Percentiles rank a stretch among this genome's conserved stretches.
Conservation (phyloP, 2,888 invertebrate species). For the Acleris laterana region DNA sequence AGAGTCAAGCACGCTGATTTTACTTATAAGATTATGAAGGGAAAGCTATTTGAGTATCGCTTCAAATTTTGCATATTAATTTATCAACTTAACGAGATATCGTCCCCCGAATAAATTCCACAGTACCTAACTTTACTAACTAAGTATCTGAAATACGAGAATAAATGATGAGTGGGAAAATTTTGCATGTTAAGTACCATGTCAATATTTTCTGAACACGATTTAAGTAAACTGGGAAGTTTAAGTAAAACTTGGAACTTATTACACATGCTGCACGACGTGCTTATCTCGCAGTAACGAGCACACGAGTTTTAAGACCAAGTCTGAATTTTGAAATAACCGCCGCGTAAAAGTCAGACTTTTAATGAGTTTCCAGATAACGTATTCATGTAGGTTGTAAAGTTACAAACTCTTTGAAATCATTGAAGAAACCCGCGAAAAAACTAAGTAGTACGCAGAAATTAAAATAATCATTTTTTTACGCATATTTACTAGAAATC, state of each 20-base stretch:
- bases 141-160: not conserved
- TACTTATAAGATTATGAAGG: not conserved
- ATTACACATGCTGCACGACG: conserved; percentile 11
- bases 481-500: no score
- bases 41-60: not conserved
- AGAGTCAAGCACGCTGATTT: not conserved
- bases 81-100: conserved; percentile 10
- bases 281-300: conserved; percentile 3
- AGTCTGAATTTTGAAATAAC: not conserved
- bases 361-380: not conserved
- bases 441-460: no score
- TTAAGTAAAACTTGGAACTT: conserved; percentile 11
- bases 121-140: not conserved
- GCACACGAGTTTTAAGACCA: conserved; percentile 9
- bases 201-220: conserved; percentile 24
- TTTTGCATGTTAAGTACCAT: conserved; percentile 9
- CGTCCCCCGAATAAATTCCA: not conserved
- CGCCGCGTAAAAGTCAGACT: not conserved
- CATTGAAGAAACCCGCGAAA: no score
- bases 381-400: no score
- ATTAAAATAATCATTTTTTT: no score
- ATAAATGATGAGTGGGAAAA: conserved; percentile 15
- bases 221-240: conserved; percentile 16
- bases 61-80: not conserved
- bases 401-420: no score